phyloP scores from a whole-genome alignment of 2,797 vertebrate species.

The Sylvia borin region DNA sequence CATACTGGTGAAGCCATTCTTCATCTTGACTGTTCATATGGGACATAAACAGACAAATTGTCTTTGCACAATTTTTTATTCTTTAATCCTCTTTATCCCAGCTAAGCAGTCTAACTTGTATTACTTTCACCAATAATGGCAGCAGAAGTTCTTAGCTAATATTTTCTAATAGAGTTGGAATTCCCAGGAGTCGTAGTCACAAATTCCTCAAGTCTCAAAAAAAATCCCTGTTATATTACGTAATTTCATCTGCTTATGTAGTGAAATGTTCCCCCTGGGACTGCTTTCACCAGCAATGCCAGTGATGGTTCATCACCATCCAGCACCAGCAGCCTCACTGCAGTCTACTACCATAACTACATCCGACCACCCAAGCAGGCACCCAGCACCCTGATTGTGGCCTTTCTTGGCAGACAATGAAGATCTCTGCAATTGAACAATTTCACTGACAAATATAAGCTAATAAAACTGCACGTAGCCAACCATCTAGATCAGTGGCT shows the following conservation, averaged over 20 bases:
- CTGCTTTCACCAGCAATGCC: not conserved
- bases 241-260: not conserved
- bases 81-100: not conserved
- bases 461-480: not conserved
- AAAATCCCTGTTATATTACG: not conserved
- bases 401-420: not conserved
- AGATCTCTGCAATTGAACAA: not conserved
- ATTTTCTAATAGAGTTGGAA: not conserved
- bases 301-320: not conserved
- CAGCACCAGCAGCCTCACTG: not conserved
- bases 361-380: not conserved
- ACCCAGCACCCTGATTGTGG: rapidly evolving
- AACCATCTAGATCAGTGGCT: not conserved
- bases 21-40: not conserved
- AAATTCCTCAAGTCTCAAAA: not conserved
- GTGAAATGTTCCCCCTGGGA: not conserved
- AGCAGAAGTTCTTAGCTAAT: not conserved
- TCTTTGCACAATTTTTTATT: not conserved
- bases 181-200: not conserved
- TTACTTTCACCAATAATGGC: not conserved
- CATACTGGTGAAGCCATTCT: not conserved
- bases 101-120: not conserved
- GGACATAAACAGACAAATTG: not conserved
- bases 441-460: not conserved
- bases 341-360: not conserved